Conservation (phyloP, 2,113 vertebrate genomes). For the Stictonetta naevosa region DNA sequence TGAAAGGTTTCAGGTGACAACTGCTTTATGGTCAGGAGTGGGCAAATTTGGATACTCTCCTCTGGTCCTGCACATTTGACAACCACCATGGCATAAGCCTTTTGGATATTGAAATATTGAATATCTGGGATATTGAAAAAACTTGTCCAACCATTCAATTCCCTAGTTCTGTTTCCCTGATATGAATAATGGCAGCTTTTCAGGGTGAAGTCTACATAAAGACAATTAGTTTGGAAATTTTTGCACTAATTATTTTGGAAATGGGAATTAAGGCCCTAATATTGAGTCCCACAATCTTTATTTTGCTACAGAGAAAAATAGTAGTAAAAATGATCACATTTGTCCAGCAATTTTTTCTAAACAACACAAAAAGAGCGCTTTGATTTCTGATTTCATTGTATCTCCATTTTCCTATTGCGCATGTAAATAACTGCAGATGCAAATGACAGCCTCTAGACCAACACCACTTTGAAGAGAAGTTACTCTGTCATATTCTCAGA, state of each 20-base stretch:
- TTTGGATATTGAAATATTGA: neutral
- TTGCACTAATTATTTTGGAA: neutral
- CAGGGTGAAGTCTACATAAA: neutral
- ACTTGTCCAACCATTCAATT: neutral
- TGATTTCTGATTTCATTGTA: neutral
- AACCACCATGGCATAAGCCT: constrained; percentile 24
- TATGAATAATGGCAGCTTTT: neutral
- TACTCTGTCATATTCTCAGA: neutral
- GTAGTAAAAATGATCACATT: neutral
- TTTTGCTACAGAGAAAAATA: neutral
- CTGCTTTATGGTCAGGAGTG: constrained; percentile 1
- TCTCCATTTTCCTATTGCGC: neutral
- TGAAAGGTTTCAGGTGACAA: constrained; percentile 61
- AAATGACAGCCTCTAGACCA: neutral
- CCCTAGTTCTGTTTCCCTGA: neutral
- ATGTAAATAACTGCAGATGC: neutral
- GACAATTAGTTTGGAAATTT: neutral
- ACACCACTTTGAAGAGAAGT: neutral
- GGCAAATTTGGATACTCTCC: constrained; percentile 16
- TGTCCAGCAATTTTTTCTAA: neutral
- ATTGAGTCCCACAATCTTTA: neutral
- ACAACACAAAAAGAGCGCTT: neutral
- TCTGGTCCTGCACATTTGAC: neutral
- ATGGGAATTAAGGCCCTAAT: neutral
- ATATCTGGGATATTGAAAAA: neutral